A percentile compares a stretch with the other conserved stretches of the same genome.
These are phyloP conservation scores for Peromyscus nudipes DNA, from an alignment of 2,797 vertebrate species.

Conservation along the genomic window DNA sequence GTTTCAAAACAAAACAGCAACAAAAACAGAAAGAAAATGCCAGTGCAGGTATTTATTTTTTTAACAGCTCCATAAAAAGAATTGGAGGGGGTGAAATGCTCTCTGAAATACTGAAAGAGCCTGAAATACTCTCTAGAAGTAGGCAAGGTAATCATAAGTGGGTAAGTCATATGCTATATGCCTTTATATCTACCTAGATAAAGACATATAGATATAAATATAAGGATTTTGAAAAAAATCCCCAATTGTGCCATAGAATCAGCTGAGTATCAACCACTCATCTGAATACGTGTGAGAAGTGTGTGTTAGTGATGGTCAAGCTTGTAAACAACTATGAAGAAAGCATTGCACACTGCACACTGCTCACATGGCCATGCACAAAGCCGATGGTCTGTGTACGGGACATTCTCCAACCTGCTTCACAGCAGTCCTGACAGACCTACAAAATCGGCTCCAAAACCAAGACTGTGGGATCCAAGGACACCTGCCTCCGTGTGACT, in stretches of 20 bases:
- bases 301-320: not conserved
- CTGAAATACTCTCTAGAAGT: not conserved
- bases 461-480: not conserved
- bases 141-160: not conserved
- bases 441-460: not conserved
- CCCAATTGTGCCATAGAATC: not conserved
- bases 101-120: not conserved
- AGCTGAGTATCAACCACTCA: not conserved
- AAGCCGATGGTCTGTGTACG: not conserved
- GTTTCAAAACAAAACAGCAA: not conserved
- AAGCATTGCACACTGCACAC: not conserved
- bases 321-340: not conserved
- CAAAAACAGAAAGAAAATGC: not conserved
- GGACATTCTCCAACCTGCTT: not conserved
- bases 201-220: not conserved
- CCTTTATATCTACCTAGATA: not conserved
- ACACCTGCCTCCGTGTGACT: not conserved
- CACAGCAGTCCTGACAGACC: not conserved
- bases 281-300: not conserved
- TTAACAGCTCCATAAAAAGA: not conserved
- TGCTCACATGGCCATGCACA: not conserved
- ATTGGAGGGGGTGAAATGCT: not conserved
- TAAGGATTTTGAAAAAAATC: not conserved
- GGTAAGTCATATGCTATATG: not conserved
- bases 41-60: not conserved